phyloP scores from a whole-genome alignment of 2,888 invertebrate genomes.

The Pollenia angustigena region DNA sequence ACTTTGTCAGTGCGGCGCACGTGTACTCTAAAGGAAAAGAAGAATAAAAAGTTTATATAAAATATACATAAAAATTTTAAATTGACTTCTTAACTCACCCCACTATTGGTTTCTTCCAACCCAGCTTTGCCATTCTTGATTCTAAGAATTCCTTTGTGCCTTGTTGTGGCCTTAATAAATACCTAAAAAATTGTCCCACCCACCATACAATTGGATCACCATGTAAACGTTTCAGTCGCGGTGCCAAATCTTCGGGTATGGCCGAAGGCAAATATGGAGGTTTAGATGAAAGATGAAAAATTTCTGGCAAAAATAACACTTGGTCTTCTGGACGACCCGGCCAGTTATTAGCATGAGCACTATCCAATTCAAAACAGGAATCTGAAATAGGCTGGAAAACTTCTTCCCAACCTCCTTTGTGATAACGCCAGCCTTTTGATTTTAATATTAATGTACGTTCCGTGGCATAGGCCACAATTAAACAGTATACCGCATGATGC shows the following conservation, averaged over 20 bases:
- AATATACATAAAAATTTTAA: background rate
- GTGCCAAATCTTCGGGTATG: slow-evolving; percentile 95
- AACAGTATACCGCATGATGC: slow-evolving; percentile 98
- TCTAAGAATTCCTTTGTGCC: slow-evolving; percentile 90
- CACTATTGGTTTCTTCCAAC: slow-evolving; percentile 94
- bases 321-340: slow-evolving; percentile 91
- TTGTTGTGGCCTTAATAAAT: slow-evolving; percentile 92
- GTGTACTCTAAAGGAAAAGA: slow-evolving; percentile 90
- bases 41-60: background rate
- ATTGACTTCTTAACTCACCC: slow-evolving; percentile 87
- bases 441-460: slow-evolving; percentile 96
- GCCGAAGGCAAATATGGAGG: slow-evolving; percentile 95
- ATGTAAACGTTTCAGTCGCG: slow-evolving; percentile 91
- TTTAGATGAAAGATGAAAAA: slow-evolving; percentile 94
- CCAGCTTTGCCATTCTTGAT: slow-evolving; percentile 90
- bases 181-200: slow-evolving; percentile 98
- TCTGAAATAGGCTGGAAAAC: slow-evolving; percentile 96
- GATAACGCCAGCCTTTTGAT: slow-evolving; percentile 97
- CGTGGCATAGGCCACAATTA: slow-evolving; percentile 97
- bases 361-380: slow-evolving; percentile 89
- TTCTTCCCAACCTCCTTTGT: slow-evolving; percentile 96
- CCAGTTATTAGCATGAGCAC: slow-evolving; percentile 91
- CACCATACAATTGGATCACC: slow-evolving; percentile 99
- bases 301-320: slow-evolving; percentile 96
- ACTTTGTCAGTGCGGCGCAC: slow-evolving; percentile 94